These are phyloP conservation scores for Anagyrus pseudococci DNA, from an alignment of 2,888 invertebrate genomes.

Conservation along the genomic window DNA sequence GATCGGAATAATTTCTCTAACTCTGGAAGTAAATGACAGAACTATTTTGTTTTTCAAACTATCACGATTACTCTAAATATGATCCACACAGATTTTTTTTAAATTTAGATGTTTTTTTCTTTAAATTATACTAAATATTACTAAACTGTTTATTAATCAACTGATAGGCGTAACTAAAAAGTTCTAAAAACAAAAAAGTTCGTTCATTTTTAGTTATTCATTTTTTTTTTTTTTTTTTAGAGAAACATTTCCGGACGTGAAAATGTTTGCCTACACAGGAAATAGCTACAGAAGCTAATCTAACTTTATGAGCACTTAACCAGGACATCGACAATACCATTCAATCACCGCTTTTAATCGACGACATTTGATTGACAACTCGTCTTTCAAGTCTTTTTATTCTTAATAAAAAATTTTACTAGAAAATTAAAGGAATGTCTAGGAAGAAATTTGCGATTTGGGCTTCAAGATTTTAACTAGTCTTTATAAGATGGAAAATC, in stretches of 20 bases:
- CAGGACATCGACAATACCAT: slow-evolving; percentile 31
- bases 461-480: slow-evolving; percentile 23
- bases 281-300: slow-evolving; percentile 22
- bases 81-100: too few relatives aligned
- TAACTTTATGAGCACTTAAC: slow-evolving; percentile 29
- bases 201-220: slow-evolving; percentile 1
- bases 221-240: neutral
- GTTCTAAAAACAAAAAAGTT: slow-evolving; percentile 20
- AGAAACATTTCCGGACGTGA: slow-evolving; percentile 24
- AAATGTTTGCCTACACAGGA: slow-evolving; percentile 22
- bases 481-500: slow-evolving; percentile 29
- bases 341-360: slow-evolving; percentile 15
- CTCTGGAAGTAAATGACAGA: slow-evolving; percentile 5
- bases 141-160: neutral
- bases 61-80: too few relatives aligned
- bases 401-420: slow-evolving; percentile 52
- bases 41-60: slow-evolving; percentile 15
- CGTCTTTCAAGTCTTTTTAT: slow-evolving; percentile 47
- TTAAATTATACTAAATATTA: too few relatives aligned
- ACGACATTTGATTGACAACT: slow-evolving; percentile 9
- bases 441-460: slow-evolving; percentile 42
- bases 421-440: slow-evolving; percentile 49
- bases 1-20: slow-evolving; percentile 25
- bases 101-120: too few relatives aligned
- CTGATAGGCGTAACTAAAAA: too few relatives aligned